These are phyloP conservation scores for Mandrillus leucophaeus DNA, from an alignment of 2,113 vertebrate species.

Conservation along the genomic window DNA sequence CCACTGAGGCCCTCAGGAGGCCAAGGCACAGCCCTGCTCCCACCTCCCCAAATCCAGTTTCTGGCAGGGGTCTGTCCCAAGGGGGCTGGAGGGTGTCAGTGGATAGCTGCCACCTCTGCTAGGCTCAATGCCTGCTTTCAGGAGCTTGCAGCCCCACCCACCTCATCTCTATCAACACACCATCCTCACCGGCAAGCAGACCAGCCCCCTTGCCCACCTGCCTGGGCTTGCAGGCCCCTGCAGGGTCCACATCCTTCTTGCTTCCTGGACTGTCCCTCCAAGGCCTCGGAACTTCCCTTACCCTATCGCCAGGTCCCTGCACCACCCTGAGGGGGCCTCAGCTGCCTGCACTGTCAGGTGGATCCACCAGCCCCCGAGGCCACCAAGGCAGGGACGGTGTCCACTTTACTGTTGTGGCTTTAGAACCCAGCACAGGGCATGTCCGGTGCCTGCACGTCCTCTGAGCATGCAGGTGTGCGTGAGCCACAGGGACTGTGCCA, in stretches of 20 bases:
- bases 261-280: too few relatives aligned
- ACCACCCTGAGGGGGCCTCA: background rate
- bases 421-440: background rate
- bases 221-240: too few relatives aligned
- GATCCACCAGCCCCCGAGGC: background rate
- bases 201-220: background rate
- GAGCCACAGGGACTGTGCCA: background rate
- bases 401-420: background rate
- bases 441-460: too few relatives aligned
- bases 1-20: background rate
- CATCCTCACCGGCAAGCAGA: background rate
- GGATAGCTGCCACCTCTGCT: too few relatives aligned
- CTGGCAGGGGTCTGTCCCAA: too few relatives aligned
- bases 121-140: too few relatives aligned
- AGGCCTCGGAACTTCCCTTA: background rate
- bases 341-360: too few relatives aligned
- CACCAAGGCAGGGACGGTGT: background rate
- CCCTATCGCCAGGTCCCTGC: background rate
- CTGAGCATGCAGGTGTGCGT: background rate
- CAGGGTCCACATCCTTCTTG: background rate
- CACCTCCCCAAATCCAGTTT: too few relatives aligned
- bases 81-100: too few relatives aligned
- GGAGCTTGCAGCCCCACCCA: background rate
- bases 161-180: background rate
- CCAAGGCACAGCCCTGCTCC: accelerated